Base-by-base conservation (phyloP, 2,888 invertebrate species). In the Agriopis aurantiaria region DNA sequence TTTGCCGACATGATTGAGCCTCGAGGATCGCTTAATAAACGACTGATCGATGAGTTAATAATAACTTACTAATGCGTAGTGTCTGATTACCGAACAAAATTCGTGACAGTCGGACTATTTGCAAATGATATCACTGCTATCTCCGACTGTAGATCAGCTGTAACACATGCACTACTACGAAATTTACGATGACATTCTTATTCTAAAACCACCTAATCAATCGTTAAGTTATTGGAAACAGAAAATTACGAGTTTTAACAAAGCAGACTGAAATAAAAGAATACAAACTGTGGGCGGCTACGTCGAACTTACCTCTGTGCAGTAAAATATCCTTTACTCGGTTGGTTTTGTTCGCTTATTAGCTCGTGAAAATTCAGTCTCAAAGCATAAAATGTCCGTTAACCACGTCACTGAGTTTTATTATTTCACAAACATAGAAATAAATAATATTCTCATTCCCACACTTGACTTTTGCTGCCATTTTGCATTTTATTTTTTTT, bases 331-430 rank as follows among this genome's bases (percentile, higher is more conserved):
- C 52, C 60, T 69, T 61, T 14, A 45, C 23, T 45, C 45, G 43
- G 59, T 48, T 51, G 56, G 52, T 9, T 46, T 69, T 55, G 17
- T 68, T 61, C 41, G 10, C 17, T 58, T 48, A 53, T 48, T 8
- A 43, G 45, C 59, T 70, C 66, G 64, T 49, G 57, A 72, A 72
- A 57, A 67, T 57, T 59, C 71, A 75, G 78, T 82, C 74, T 72
- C 80, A 87, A 79, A 80, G 81, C 85, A 85, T 85, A 77, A 78
- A 79, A 84, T 83, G 80, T 88, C 85, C 86, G 88, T 88, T 88
- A 87, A 89, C 88, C 91, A 91, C 92, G 92, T 91, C 92, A 92
- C 92, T 83, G 72, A 80, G 78, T 81, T 84, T 82, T 85, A 86
- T 80, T 82, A 84, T 78, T 81, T 79, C 85, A 86, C 85, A 84